Conservation (phyloP, 2,113 vertebrate genomes). For the Triplophysa rosa region DNA sequence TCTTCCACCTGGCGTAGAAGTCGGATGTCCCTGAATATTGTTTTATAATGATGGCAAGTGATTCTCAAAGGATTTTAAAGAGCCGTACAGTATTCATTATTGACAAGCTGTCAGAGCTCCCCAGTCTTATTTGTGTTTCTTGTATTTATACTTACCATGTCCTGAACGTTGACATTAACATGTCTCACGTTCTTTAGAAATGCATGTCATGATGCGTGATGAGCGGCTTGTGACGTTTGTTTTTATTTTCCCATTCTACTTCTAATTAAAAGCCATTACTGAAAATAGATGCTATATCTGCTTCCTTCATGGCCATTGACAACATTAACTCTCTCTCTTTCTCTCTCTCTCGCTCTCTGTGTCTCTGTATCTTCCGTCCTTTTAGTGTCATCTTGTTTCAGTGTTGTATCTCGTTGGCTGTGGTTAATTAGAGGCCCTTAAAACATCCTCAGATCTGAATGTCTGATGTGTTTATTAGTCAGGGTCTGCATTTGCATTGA, state of each 20-base stretch:
- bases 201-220: background rate
- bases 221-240: slow-evolving; percentile 18
- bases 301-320: slow-evolving; percentile 33
- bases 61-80: background rate
- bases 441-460: slow-evolving; percentile 47
- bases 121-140: background rate
- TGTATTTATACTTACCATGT: background rate
- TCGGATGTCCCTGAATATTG: background rate
- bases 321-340: slow-evolving; percentile 32
- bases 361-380: slow-evolving; percentile 25
- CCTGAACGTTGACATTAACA: background rate
- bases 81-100: background rate
- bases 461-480: slow-evolving; percentile 46
- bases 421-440: slow-evolving; percentile 48
- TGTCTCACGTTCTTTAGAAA: slow-evolving; percentile 11
- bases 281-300: slow-evolving; percentile 6
- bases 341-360: background rate
- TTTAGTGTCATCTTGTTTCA: slow-evolving; percentile 42
- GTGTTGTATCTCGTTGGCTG: slow-evolving; percentile 25
- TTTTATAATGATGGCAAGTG: background rate
- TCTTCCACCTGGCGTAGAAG: background rate
- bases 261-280: slow-evolving; percentile 59
- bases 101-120: background rate
- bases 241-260: slow-evolving; percentile 51
- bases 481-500: slow-evolving; percentile 40